Evolutionary conservation across 2,888 invertebrate genomes (phyloP), one percentile per base, ranked within the genome.

Genomic region (Euphydryas editha): DNA sequence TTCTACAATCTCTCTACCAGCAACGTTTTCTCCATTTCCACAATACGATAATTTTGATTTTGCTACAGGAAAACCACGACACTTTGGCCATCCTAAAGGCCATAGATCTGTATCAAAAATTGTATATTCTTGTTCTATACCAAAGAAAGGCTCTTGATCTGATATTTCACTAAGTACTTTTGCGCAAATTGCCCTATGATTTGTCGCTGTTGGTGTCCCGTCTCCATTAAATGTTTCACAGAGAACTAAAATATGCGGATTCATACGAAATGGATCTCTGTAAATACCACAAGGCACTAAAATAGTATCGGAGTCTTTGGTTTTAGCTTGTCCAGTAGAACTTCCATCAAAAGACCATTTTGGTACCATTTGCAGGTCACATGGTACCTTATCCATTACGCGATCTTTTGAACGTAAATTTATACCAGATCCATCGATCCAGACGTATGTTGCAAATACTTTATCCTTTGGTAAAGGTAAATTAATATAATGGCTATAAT

Each of bases 301-400:
- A 85, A 96, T 96, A 57, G 97, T 96, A 82, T 99, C 99, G 13
- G 98, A 97, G 83, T 98, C 96, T 5, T 97, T 95, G 11, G 86
- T 82, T 79, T 95, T 95, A 0, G 98, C 97, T 89, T 98, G 98
- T 70, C 96, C 96, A 6, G 97, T 97, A n/a, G 98, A 98, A 83
- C 97, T 98, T 67, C 98, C 98, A 87, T 98, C 98, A 81, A 97
- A 98, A 73, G 97, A 97, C 98, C 98, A 98, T 64, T 95, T 92
- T 0, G 98, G 98, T 20, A 95, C 77, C 72, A 73, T 75, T 47
- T 75, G 70, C 51, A 94, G 86, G 37, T 86, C 78, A 71, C 88
- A 92, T 20, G 96, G 96, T 21, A 92, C 83, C 77, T 93, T 92
- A 73, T 95, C 90, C 55, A 96, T 80, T 1, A 96, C 93, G 51